Evolutionary conservation across 2,113 vertebrate genomes (phyloP).

Genomic region (Barbus barbus): DNA sequence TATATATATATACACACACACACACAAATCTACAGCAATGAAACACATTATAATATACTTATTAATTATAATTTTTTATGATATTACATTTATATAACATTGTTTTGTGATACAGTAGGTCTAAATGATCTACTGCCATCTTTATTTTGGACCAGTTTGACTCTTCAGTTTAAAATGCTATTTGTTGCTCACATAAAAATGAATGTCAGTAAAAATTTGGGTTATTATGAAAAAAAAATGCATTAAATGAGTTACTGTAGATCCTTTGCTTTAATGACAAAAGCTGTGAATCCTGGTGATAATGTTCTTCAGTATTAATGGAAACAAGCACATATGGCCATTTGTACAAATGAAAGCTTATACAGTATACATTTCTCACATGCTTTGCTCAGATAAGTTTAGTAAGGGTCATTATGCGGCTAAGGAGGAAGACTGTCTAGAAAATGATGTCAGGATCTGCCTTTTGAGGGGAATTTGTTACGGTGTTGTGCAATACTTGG

Average conservation of each 20-base stretch:
- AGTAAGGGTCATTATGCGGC: not conserved
- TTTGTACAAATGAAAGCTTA: not conserved
- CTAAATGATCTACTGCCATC: not conserved
- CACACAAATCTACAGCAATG: not conserved
- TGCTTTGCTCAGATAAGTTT: not conserved
- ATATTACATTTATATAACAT: not conserved
- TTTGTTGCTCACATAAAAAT: not conserved
- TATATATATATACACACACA: not conserved
- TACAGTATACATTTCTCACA: not conserved
- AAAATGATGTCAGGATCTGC: not conserved
- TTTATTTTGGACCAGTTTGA: not conserved
- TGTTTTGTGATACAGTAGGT: not conserved
- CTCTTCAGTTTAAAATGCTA: not conserved
- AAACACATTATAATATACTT: too few relatives aligned
- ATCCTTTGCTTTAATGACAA: not conserved
- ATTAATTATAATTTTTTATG: not conserved
- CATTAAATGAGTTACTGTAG: not conserved
- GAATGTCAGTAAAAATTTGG: not conserved
- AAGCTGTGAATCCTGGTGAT: not conserved
- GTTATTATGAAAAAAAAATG: not conserved
- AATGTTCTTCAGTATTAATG: not conserved
- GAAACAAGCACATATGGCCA: not conserved
- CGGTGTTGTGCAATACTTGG: not conserved
- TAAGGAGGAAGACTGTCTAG: not conserved
- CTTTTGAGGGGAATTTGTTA: not conserved